Base-by-base conservation (phyloP, 2,797 vertebrate species). In the Gallinago stenura region DNA sequence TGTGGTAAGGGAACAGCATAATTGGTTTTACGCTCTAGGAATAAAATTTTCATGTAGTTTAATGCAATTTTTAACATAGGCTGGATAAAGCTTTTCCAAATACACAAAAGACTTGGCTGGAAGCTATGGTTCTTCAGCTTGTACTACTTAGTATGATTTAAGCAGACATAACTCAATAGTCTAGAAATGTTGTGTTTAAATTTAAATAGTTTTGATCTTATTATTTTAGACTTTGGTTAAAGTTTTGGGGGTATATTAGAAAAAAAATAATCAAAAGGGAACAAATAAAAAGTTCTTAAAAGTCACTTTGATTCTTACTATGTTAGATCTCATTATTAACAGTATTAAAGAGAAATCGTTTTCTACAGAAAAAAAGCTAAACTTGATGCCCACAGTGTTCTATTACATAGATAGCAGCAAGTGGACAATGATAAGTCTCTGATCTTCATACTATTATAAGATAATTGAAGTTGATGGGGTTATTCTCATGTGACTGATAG, bases 191-290 rank as follows among this genome's bases (percentile, higher is more conserved):
- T 69, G 33, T 77, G 88, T 77, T 96, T 94, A 82, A 71, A 95
- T 97, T 96, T 95, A 86, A 94, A 91, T 90, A 79, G 46, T 61
- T 96, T 95, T 92, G 64, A 96, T 96, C 88, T 94, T 70, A 87
- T 95, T 97, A 91, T 87, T 91, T 93, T 66, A 92, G 62, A 89
- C 87, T 97, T 92, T 82, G 46, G 71, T 95, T 57, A 76, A 95
- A 95, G 54, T 96, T 87, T 92, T 84, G 50, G 81, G 72, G 72
- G 65, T 65, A 20, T 83, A 77, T 89, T 85, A 83, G 60, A 15
- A 57, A 58, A 33, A 89, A 78, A 79, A 84, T 83, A 90, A 91
- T 96, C 62, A 86, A 90, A 91, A 87, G 41, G 24, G 89, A 93
- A 93, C n/a, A 96, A 97, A 94, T 95, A 92, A 65, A 13, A 89